Base-by-base conservation (phyloP, 1,140 invertebrate genomes). In the Agrilus planipennis region DNA sequence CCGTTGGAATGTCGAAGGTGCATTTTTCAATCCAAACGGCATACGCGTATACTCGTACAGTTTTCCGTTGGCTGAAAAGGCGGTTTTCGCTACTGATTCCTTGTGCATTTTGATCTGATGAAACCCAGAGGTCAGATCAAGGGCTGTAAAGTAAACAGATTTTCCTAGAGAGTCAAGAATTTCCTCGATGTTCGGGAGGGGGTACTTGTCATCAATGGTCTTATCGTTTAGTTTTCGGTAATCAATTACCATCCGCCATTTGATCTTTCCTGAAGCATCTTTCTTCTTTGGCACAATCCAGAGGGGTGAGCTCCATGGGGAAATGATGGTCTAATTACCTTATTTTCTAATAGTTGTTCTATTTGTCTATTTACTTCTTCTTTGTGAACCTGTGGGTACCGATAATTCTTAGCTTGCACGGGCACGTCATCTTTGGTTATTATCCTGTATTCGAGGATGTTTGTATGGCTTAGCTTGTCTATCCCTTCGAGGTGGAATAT, bases 181-280 rank as follows among this genome's bases (percentile, higher is more conserved):
- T 15, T 69, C 61, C 15, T 58, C 57, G 10, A 71, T 67, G 9
- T 61, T 51, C 9, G 71, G 69, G 4, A 74, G 48, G 3, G 69
- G 69, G 51, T 55, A 72, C 19, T 48, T 39, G 43, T 72, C 68
- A 3, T 41, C 27, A 14, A 58, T 46, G 7, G 52, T 57, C 11
- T 48, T 39, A 20, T 51, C 35, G 47, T 60, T 62, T 11, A 58
- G 19, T 49, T 53, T 51, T 17, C 56, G 25, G 39, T 46, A 58
- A 39, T 60, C 55, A 10, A 60, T 49, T 2, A 53, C 53, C 19
- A 60, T 34, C 10, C 54, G 30, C 38, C 42, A 58, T 46, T 61
- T 54, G 36, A 41, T 50, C 42, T 54, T 49, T 16, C 48, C 50
- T 11, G n/a, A 17, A 4, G 10, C 9, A 23, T 37, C n/a, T 3